A percentile compares a stretch with the other conserved stretches of the same genome.
Conservation (phyloP, 2,888 invertebrate species). For the Calephelis perditalis region DNA sequence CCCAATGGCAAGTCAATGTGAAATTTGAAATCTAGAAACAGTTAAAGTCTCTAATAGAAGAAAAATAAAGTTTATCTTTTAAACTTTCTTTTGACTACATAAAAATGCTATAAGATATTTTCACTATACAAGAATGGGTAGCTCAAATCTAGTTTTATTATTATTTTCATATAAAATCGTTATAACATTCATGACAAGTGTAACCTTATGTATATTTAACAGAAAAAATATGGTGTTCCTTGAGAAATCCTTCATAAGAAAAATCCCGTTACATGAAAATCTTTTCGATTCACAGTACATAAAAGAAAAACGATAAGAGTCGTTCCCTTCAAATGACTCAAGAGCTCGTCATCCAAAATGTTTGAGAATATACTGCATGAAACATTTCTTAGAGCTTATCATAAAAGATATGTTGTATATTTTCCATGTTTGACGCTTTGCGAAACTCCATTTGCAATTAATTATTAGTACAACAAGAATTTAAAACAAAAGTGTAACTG, state of each 20-base stretch:
- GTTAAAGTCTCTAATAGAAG: too few species aligned
- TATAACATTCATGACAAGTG: not conserved
- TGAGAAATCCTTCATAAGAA: slow-evolving; percentile 1
- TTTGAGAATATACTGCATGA: slow-evolving; percentile 38
- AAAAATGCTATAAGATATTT: too few species aligned
- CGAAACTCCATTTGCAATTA: not conserved
- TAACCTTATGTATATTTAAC: not conserved
- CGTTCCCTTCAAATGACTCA: slow-evolving; percentile 65
- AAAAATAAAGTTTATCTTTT: too few species aligned
- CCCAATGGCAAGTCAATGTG: too few species aligned
- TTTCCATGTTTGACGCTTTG: too few species aligned
- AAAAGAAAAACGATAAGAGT: slow-evolving; percentile 71
- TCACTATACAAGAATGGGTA: too few species aligned
- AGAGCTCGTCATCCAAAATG: slow-evolving; percentile 52
- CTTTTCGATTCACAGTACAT: slow-evolving; percentile 68
- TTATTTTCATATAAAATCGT: too few species aligned
- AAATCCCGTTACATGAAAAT: slow-evolving; percentile 33
- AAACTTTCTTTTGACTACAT: too few species aligned
- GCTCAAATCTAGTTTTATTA: too few species aligned
- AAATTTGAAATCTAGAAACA: too few species aligned
- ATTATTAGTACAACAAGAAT: slow-evolving; percentile 3
- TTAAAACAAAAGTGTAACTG: too few species aligned
- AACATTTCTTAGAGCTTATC: slow-evolving; percentile 15
- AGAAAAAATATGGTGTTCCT: slow-evolving; percentile 10
- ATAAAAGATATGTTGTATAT: not conserved